Conservation (phyloP, 2,888 invertebrate species). For the Agonopterix heracliana region DNA sequence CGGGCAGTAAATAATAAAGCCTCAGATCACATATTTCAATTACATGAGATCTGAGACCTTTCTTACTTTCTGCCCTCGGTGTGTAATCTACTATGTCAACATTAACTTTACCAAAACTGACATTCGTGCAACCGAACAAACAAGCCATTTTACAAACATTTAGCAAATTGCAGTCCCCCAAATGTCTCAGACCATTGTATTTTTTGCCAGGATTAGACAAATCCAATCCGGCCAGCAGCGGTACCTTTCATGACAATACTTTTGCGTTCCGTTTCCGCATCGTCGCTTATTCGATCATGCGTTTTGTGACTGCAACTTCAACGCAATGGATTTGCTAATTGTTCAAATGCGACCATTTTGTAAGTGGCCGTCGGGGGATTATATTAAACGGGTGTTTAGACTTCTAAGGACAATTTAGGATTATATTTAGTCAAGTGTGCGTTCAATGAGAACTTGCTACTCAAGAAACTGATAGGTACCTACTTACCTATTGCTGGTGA, state of each 20-base stretch:
- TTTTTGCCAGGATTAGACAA: constrained; percentile 43
- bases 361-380: constrained; percentile 31
- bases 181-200: constrained; percentile 30
- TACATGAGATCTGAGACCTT: too few species aligned
- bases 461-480: too few species aligned
- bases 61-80: too few species aligned
- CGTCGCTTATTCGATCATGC: constrained; percentile 32
- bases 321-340: constrained; percentile 18
- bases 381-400: constrained; percentile 25
- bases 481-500: too few species aligned
- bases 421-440: not conserved
- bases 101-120: too few species aligned
- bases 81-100: too few species aligned
- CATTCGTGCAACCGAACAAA: constrained; percentile 24
- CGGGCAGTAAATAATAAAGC: too few species aligned
- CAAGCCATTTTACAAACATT: constrained; percentile 32
- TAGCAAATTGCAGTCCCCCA: constrained; percentile 30
- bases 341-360: constrained; percentile 15
- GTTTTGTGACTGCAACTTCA: constrained; percentile 27
- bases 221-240: constrained; percentile 40
- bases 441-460: too few species aligned
- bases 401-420: constrained; percentile 1
- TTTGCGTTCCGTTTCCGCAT: constrained; percentile 34
- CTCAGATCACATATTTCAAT: too few species aligned
- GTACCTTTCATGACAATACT: constrained; percentile 18